These are phyloP conservation scores for Elanoides forficatus DNA, from an alignment of 2,113 vertebrate genomes.

Conservation along the genomic window DNA sequence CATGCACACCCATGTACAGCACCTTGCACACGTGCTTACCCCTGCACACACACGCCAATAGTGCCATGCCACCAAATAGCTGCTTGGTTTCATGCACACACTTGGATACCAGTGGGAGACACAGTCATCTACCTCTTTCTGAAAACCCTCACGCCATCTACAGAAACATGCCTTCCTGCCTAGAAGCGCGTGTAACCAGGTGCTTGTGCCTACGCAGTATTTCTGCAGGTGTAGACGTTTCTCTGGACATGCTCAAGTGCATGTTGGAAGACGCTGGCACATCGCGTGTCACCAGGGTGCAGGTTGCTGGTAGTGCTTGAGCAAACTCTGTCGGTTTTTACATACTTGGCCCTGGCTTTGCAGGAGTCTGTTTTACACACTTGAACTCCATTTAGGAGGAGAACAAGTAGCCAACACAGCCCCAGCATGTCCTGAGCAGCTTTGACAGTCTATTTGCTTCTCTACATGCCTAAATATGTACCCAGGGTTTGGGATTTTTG, in stretches of 20 bases:
- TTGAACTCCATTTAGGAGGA: not conserved
- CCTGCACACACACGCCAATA: fast-evolving
- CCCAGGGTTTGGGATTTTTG: not conserved
- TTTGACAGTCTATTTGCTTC: slow-evolving; percentile 15
- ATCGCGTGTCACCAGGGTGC: not conserved
- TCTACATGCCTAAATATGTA: not conserved
- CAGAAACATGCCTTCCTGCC: not conserved
- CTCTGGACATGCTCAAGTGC: not conserved
- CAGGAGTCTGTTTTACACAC: not conserved
- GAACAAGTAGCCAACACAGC: not conserved
- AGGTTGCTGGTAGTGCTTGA: not conserved
- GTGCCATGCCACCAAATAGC: not conserved
- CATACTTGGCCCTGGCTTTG: not conserved
- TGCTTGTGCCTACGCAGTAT: not conserved
- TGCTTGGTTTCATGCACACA: not conserved
- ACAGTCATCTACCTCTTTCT: not conserved
- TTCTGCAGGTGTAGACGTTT: not conserved
- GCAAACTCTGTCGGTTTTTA: not conserved
- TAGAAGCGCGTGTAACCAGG: not conserved
- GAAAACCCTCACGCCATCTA: not conserved
- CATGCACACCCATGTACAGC: fast-evolving
- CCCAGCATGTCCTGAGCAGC: not conserved
- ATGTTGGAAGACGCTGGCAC: fast-evolving
- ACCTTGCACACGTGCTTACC: fast-evolving
- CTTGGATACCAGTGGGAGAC: not conserved